phyloP scores from a whole-genome alignment of 2,888 invertebrate genomes.

The Laothoe populi region DNA sequence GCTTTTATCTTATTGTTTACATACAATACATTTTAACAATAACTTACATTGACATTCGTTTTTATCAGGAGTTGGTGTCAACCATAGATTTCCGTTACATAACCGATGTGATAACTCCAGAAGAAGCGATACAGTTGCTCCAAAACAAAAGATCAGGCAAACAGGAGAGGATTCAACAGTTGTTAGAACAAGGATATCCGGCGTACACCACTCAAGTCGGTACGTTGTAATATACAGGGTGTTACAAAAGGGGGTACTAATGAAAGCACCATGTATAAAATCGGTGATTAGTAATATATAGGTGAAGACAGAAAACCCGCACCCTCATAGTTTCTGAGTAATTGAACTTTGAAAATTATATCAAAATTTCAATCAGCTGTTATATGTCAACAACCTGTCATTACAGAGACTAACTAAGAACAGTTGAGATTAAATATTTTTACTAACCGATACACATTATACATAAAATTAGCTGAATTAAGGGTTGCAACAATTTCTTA shows the following conservation, averaged over 20 bases:
- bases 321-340: too few species aligned
- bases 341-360: too few species aligned
- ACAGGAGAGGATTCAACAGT: constrained; percentile 85
- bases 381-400: too few species aligned
- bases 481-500: too few species aligned
- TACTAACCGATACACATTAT: too few species aligned
- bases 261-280: too few species aligned
- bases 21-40: constrained; percentile 1
- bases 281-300: too few species aligned
- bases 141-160: constrained; percentile 84
- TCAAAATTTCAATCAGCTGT: too few species aligned
- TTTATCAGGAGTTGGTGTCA: constrained; percentile 87
- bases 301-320: too few species aligned
- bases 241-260: neutral
- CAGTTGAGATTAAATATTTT: too few species aligned
- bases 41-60: constrained; percentile 27
- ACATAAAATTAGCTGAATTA: too few species aligned
- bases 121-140: constrained; percentile 91
- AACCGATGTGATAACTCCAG: constrained; percentile 92
- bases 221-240: constrained; percentile 52
- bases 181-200: constrained; percentile 90
- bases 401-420: too few species aligned
- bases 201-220: constrained; percentile 94
- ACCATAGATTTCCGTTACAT: constrained; percentile 94
- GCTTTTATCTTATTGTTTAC: constrained; percentile 6